Conservation (phyloP, 1,140 invertebrate species). For the Saccostrea echinata region DNA sequence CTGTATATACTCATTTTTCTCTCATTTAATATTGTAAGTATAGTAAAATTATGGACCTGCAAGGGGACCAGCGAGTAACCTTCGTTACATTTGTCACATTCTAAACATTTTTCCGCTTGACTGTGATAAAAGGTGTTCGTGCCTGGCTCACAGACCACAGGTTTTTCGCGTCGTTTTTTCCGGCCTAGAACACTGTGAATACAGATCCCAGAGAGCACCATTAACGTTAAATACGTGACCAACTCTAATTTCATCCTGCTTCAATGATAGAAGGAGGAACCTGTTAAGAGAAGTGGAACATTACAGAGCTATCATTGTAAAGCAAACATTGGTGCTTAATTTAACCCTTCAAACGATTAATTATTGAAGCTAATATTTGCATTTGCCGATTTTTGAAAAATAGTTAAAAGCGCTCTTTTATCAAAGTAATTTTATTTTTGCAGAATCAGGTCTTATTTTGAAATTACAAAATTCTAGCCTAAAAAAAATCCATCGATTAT, state of each 20-base stretch:
- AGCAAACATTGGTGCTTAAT: neutral
- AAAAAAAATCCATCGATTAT: neutral
- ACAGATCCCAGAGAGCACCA: neutral
- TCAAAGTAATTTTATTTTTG: neutral
- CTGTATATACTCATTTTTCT: too few species aligned
- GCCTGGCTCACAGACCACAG: neutral
- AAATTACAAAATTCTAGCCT: neutral
- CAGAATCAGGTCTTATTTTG: neutral
- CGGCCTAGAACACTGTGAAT: neutral
- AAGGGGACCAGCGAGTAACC: neutral
- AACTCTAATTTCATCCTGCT: neutral
- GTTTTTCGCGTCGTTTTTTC: neutral
- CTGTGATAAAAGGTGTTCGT: neutral
- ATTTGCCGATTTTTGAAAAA: constrained; percentile 7
- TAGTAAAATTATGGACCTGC: neutral
- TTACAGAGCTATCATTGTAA: neutral
- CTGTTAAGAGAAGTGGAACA: neutral
- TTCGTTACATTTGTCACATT: constrained; percentile 29
- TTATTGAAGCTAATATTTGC: neutral
- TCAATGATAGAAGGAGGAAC: neutral
- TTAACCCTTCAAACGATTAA: neutral
- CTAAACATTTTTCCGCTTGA: neutral
- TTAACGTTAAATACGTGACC: neutral
- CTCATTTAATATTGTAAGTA: neutral
- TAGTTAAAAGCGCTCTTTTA: neutral